phyloP scores from a whole-genome alignment of 2,888 invertebrate genomes.

The Parasteatoda lunata region DNA sequence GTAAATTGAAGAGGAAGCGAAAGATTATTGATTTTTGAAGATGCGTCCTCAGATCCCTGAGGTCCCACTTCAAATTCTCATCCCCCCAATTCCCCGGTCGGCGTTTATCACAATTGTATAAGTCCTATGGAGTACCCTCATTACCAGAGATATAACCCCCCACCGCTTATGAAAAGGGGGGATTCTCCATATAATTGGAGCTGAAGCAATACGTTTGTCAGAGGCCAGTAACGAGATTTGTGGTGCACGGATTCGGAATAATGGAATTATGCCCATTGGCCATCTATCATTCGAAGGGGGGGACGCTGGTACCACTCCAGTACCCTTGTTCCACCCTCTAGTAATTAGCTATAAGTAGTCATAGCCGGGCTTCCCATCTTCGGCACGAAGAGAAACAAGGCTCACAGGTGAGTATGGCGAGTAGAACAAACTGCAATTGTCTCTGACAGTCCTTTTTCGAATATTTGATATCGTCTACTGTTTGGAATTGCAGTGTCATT shows the following conservation, averaged over 20 bases:
- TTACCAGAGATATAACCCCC: conserved; percentile 43
- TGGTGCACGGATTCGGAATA: conserved; percentile 66
- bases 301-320: conserved; percentile 21
- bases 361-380: conserved; percentile 19
- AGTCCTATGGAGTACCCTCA: conserved; percentile 60
- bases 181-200: conserved; percentile 37
- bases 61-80: conserved; percentile 18
- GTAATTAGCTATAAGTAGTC: conserved; percentile 58
- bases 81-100: conserved; percentile 30
- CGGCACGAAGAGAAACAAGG: neutral
- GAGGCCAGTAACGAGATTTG: conserved; percentile 61
- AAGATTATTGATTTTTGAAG: conserved; percentile 60
- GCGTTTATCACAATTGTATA: conserved; percentile 55
- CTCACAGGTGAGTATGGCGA: neutral
- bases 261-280: conserved; percentile 67
- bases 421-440: no score
- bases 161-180: conserved; percentile 2
- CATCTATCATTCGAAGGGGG: conserved; percentile 58
- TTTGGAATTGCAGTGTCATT: no score
- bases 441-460: no score
- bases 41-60: conserved; percentile 23
- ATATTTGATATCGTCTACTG: no score
- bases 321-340: conserved; percentile 30
- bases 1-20: conserved; percentile 1
- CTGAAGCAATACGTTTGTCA: conserved; percentile 44